Percentiles rank a stretch among this genome's conserved stretches.
Conservation (phyloP, 2,888 invertebrate genomes). For the Pardosa pseudoannulata region DNA sequence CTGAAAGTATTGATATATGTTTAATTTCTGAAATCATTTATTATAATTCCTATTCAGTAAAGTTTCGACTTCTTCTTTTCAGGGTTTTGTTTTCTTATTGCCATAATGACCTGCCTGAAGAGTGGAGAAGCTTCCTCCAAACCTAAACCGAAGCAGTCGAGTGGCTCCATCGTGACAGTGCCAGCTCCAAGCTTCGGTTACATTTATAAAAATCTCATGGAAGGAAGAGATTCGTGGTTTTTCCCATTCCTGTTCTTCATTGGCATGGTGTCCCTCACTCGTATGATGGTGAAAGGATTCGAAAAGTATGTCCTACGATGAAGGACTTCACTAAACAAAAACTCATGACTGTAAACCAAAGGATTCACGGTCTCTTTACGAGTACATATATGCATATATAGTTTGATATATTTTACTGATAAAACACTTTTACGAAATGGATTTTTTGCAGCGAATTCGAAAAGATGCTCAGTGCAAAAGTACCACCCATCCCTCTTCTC, state of each 20-base stretch:
- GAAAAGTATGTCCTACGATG: constrained; percentile 10
- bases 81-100: not conserved
- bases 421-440: no score
- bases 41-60: no score
- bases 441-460: no score
- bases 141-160: not conserved
- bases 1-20: no score
- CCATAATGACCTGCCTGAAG: constrained; percentile 50
- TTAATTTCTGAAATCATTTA: no score
- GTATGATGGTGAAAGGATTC: constrained; percentile 42
- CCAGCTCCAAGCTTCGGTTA: constrained; percentile 5
- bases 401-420: no score
- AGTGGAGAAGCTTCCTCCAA: not conserved
- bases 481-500: no score
- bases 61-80: not conserved
- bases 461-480: no score
- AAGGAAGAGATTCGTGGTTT: constrained; percentile 28
- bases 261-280: not conserved
- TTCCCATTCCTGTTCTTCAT: constrained; percentile 11
- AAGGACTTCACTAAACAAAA: no score
- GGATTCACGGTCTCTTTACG: no score
- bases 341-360: no score
- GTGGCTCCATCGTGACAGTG: constrained; percentile 4
- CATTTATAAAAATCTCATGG: constrained; percentile 26
- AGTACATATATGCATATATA: no score